A percentile compares a stretch with the other conserved stretches of the same genome.
Conservation (phyloP, 2,888 invertebrate species). For the Synergus umbraculus region DNA sequence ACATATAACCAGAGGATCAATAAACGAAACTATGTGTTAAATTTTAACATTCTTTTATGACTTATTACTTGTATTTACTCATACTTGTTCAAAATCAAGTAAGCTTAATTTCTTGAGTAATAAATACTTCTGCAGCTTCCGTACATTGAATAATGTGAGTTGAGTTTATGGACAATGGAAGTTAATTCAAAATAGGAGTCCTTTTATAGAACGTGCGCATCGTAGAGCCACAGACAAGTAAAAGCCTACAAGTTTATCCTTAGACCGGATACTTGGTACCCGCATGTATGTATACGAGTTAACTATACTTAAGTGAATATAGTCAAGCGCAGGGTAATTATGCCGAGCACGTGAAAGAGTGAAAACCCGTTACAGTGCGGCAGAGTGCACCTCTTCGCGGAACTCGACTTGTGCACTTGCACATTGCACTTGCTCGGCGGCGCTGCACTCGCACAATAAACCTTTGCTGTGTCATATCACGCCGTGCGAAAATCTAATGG, state of each 20-base stretch:
- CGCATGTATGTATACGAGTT: conserved; percentile 25
- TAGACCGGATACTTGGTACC: conserved; percentile 31
- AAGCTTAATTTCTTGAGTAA: not conserved
- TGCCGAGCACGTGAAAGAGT: conserved; percentile 55
- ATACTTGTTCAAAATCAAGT: not conserved
- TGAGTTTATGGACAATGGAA: not conserved
- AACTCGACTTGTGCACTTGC: conserved; percentile 39
- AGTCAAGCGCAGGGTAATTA: conserved; percentile 46
- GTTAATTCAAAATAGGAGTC: not conserved
- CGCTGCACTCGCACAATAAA: conserved; percentile 40
- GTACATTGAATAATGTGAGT: not conserved
- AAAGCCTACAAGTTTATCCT: conserved; percentile 31
- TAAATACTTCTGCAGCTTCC: not conserved
- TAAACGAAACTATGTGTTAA: too few relatives aligned
- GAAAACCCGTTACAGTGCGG: conserved; percentile 55
- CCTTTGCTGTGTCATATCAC: not conserved
- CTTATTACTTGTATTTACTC: too few relatives aligned
- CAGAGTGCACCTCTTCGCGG: conserved; percentile 44
- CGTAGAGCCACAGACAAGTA: not conserved
- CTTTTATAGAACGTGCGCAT: not conserved
- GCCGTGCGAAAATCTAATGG: conserved; percentile 52
- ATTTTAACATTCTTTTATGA: too few relatives aligned
- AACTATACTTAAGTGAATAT: conserved; percentile 38
- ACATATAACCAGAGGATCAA: too few relatives aligned
- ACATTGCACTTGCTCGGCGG: conserved; percentile 44